Conservation (phyloP, 2,888 invertebrate species). For the Nomada ruficornis region DNA sequence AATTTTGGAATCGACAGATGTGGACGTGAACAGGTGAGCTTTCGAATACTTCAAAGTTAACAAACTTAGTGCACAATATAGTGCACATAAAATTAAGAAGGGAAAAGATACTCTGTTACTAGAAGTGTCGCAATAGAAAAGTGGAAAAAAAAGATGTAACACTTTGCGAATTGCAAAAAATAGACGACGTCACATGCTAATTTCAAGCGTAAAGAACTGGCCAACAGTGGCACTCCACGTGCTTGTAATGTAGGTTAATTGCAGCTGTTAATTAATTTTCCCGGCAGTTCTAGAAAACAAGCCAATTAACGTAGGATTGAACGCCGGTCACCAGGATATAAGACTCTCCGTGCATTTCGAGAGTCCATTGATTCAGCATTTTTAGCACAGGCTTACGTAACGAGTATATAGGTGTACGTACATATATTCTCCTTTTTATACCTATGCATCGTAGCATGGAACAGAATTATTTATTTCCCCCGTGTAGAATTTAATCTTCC, state of each 20-base stretch:
- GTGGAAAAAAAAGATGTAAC: background rate
- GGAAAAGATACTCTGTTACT: background rate
- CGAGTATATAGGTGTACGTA: background rate
- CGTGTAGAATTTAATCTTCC: too few relatives aligned
- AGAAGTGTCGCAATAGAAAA: background rate
- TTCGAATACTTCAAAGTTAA: background rate
- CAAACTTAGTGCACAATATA: background rate
- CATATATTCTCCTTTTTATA: background rate
- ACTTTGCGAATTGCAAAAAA: background rate
- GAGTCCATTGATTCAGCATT: slow-evolving; percentile 10
- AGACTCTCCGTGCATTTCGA: slow-evolving; percentile 9
- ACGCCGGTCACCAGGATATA: background rate
- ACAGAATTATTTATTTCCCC: too few relatives aligned
- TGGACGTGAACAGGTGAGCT: slow-evolving; percentile 96
- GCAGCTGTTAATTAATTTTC: slow-evolving; percentile 51
- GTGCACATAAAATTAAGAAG: background rate
- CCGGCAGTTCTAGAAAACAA: slow-evolving; percentile 41
- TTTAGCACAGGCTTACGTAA: background rate
- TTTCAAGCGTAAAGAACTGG: slow-evolving; percentile 18
- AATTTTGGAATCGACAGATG: slow-evolving; percentile 95
- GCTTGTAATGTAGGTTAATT: slow-evolving; percentile 56
- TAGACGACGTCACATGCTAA: background rate
- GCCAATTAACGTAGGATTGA: slow-evolving; percentile 44
- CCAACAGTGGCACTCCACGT: slow-evolving; percentile 16
- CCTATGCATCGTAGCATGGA: too few relatives aligned